These are phyloP conservation scores for Macroglossus sobrinus DNA, from an alignment of 2,113 vertebrate genomes.

Conservation along the genomic window DNA sequence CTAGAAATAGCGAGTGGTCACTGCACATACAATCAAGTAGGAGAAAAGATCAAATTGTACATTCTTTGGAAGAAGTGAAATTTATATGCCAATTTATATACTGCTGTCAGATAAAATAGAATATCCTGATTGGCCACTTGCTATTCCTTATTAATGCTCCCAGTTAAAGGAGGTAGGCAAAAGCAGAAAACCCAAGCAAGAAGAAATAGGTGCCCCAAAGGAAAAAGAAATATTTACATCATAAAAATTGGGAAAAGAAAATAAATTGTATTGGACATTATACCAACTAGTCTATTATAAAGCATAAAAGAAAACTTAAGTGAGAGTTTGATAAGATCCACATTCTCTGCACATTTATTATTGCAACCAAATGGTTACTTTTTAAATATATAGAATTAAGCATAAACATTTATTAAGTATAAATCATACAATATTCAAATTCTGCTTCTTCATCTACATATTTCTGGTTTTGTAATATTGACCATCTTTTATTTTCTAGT, in stretches of 20 bases:
- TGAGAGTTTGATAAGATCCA: background rate
- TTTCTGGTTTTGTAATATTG: background rate
- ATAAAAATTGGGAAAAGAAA: background rate
- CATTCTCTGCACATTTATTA: background rate
- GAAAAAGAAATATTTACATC: background rate
- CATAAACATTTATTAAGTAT: background rate
- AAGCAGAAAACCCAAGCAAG: background rate
- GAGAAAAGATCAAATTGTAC: background rate
- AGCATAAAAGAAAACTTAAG: background rate
- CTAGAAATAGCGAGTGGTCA: background rate
- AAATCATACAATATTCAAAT: background rate
- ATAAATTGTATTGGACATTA: background rate
- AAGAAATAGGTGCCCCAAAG: background rate
- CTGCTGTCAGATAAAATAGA: background rate
- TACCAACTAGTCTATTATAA: background rate
- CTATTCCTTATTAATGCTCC: background rate
- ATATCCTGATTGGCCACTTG: background rate
- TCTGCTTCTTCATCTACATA: background rate
- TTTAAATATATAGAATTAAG: background rate
- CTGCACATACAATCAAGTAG: background rate
- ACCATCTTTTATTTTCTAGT: background rate
- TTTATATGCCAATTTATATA: background rate
- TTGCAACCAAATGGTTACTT: background rate
- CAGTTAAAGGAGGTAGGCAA: background rate
- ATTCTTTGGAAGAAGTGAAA: background rate